These are phyloP conservation scores for Pantala flavescens DNA, from an alignment of 1,140 invertebrate species.

Conservation along the genomic window DNA sequence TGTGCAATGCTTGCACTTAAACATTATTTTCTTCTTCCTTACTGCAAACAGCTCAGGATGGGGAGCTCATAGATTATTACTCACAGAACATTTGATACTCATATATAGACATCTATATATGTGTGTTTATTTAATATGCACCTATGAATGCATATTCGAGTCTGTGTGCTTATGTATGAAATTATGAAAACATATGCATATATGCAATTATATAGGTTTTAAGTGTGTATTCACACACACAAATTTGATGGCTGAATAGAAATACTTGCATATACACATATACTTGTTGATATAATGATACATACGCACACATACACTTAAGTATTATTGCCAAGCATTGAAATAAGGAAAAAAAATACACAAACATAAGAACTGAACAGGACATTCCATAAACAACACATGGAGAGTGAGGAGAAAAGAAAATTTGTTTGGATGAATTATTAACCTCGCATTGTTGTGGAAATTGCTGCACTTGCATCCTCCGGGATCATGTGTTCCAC, in stretches of 20 bases:
- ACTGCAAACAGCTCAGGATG: neutral
- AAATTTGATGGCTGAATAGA: no score
- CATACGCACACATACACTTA: neutral
- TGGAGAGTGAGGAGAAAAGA: slow-evolving; percentile 3
- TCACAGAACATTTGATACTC: no score
- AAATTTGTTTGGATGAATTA: neutral
- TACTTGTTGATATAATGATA: neutral
- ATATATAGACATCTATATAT: no score
- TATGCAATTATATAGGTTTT: no score
- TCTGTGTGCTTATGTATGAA: no score
- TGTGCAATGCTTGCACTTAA: neutral
- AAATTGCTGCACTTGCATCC: neutral
- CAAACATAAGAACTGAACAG: neutral
- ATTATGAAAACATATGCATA: no score
- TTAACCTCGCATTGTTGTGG: slow-evolving; percentile 8
- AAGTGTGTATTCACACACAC: no score
- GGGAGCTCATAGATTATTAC: neutral
- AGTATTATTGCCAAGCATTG: neutral
- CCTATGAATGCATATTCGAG: no score
- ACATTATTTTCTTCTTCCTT: neutral
- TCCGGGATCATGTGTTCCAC: neutral
- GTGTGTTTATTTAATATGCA: no score
- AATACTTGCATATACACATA: neutral
- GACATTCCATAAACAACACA: slow-evolving; percentile 6
- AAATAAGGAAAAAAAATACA: neutral